Base-by-base conservation (phyloP, 1,140 invertebrate species). In the Leguminivora glycinivorella region DNA sequence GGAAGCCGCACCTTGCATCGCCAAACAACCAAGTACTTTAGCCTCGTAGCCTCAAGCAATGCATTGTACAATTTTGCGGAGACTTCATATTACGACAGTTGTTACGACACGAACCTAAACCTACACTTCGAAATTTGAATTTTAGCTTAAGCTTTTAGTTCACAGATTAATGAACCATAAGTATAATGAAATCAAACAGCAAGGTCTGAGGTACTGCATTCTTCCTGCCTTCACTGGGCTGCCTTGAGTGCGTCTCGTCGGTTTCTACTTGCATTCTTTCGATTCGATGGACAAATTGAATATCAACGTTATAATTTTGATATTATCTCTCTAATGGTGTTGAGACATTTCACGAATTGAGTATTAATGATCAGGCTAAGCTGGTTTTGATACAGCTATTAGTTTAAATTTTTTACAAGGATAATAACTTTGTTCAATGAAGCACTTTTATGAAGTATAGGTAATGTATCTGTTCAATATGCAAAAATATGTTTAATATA, bases 141-240 rank as follows among this genome's bases (percentile, higher is more conserved):
- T 63, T 29, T 7, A 63, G n/a, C 58, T 3, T 63, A 17, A 52
- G 47, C 19, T 56, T 60, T 60, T n/a, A 26, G 56, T 14, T 26
- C 1, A 7, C 31, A 63, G 58, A 63, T 34, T 63, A 63, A 63
- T 63, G 58, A 63, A 31, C 24, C 58, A 63, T 63, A 29, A 63
- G 19, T 31, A n/a, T n/a, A n/a, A n/a, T 29, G 58, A 31, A 63
- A 34, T 63, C 29, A n/a, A 19, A 63, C 58, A 17, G 26, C 58
- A 63, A 63, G 58, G 58, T 63, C 70, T 75, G 71, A 74, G 66
- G 38, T 56, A 69, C 78, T 81, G 77, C 83, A 85, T 85, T 88
- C 83, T 88, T 84, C 78, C 76, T 80, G 78, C 78, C 76, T 79
- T 73, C 74, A 84, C 83, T 74, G 70, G 79, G 70, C 81, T 70